These are phyloP conservation scores for Spea bombifrons DNA, from an alignment of 2,113 vertebrate species.

Conservation along the genomic window DNA sequence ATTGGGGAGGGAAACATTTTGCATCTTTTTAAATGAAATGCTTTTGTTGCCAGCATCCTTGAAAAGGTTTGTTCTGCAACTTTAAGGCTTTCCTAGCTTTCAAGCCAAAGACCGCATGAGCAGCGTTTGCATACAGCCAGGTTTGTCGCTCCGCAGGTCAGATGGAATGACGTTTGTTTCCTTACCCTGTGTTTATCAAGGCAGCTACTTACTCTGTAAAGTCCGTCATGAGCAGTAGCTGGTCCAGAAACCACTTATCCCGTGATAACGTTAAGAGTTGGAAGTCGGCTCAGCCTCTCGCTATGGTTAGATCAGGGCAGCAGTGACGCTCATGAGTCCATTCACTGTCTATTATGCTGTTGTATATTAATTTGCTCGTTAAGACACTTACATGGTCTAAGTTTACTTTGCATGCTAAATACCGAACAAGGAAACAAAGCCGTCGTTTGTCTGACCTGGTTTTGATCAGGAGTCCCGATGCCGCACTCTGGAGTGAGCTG, in stretches of 20 bases:
- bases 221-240: too few species aligned
- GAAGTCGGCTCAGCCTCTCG: neutral
- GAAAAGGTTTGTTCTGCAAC: slow-evolving; percentile 83
- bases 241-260: too few species aligned
- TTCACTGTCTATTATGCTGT: neutral
- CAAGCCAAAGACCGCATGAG: slow-evolving; percentile 85
- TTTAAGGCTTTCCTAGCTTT: slow-evolving; percentile 80
- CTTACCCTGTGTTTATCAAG: slow-evolving; percentile 55
- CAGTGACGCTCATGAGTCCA: neutral
- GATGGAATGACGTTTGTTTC: slow-evolving; percentile 94
- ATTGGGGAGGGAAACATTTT: neutral
- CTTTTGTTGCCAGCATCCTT: slow-evolving; percentile 85
- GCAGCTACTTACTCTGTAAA: neutral
- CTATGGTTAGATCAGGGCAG: neutral
- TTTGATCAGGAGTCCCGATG: slow-evolving; percentile 54
- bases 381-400: neutral
- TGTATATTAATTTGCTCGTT: neutral
- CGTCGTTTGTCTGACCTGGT: slow-evolving; percentile 77
- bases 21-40: slow-evolving; percentile 42
- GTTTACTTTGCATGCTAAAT: slow-evolving; percentile 22
- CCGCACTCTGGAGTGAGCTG: too few species aligned
- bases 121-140: slow-evolving; percentile 83
- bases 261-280: too few species aligned
- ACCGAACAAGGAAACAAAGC: slow-evolving; percentile 75
- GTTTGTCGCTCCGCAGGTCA: slow-evolving; percentile 81